Evolutionary conservation across 2,113 vertebrate species (phyloP).

Genomic region (Deroptyus accipitrinus): DNA sequence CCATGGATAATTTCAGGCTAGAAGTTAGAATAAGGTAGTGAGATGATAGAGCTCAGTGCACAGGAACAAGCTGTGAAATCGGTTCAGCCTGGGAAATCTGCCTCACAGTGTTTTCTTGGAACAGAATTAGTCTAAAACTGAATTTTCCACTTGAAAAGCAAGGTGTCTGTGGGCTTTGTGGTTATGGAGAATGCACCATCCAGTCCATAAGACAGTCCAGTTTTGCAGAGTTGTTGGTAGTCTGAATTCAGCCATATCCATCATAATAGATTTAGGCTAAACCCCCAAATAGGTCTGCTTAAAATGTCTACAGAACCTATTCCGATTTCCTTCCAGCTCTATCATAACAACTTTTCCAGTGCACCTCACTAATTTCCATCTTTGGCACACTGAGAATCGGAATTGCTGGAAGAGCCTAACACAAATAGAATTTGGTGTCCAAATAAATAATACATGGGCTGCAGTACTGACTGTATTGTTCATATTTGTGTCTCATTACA

Average conservation of each 20-base stretch:
- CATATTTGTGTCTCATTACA: conserved; percentile 2
- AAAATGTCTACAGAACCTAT: background rate
- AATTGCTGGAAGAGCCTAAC: conserved; percentile 8
- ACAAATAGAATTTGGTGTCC: background rate
- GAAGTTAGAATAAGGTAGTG: background rate
- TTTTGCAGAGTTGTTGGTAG: background rate
- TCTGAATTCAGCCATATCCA: background rate
- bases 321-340: background rate
- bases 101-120: background rate
- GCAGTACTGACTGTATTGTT: background rate
- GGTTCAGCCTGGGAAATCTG: background rate
- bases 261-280: background rate
- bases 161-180: background rate
- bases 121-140: background rate
- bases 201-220: background rate
- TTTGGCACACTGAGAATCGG: background rate
- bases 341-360: background rate
- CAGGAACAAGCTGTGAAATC: background rate
- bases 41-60: background rate
- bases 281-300: background rate
- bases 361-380: conserved; percentile 23
- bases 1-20: background rate
- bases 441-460: conserved; percentile 54
- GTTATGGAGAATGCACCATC: background rate
- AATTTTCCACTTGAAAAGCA: background rate